Conservation (phyloP, 2,797 vertebrate genomes). For the Trachurus trachurus region DNA sequence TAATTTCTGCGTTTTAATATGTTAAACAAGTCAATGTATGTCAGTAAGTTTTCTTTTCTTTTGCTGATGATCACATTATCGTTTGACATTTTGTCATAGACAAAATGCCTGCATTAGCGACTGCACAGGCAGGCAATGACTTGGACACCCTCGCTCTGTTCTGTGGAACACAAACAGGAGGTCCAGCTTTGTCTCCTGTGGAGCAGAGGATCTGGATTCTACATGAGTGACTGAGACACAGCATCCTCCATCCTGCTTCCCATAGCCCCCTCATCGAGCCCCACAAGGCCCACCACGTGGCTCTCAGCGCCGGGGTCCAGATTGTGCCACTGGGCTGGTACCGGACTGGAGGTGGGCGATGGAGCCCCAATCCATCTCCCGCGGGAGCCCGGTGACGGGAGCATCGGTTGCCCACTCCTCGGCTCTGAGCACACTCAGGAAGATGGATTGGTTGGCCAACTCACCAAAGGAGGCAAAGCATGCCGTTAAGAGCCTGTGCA, state of each 20-base stretch:
- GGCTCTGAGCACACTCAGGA: conserved; percentile 89
- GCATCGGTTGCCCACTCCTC: conserved; percentile 88
- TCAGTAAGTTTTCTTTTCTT: conserved; percentile 79
- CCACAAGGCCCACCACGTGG: conserved; percentile 79
- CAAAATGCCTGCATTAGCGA: conserved; percentile 78
- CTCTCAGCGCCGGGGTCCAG: conserved; percentile 82
- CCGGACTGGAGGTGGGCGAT: conserved; percentile 87
- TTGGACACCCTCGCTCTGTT: conserved; percentile 85
- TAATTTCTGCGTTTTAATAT: conserved; percentile 71
- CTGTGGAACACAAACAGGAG: conserved; percentile 82
- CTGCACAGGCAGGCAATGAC: conserved; percentile 81
- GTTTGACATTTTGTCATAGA: conserved; percentile 78
- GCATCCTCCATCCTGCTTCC: conserved; percentile 75
- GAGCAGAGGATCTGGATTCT: conserved; percentile 83
- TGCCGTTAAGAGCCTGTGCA: conserved; percentile 90
- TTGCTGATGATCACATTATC: conserved; percentile 77
- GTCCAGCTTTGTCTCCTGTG: conserved; percentile 79
- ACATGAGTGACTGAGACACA: conserved; percentile 83
- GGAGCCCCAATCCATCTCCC: conserved; percentile 93
- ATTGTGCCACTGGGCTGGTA: conserved; percentile 88
- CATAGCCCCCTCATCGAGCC: conserved; percentile 70
- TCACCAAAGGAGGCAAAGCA: conserved; percentile 90
- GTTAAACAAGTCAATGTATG: conserved; percentile 63
- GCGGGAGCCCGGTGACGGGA: conserved; percentile 91
- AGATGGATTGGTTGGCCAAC: conserved; percentile 91